phyloP scores from a whole-genome alignment of 2,797 vertebrate genomes.

The Adrianichthys oophorus region DNA sequence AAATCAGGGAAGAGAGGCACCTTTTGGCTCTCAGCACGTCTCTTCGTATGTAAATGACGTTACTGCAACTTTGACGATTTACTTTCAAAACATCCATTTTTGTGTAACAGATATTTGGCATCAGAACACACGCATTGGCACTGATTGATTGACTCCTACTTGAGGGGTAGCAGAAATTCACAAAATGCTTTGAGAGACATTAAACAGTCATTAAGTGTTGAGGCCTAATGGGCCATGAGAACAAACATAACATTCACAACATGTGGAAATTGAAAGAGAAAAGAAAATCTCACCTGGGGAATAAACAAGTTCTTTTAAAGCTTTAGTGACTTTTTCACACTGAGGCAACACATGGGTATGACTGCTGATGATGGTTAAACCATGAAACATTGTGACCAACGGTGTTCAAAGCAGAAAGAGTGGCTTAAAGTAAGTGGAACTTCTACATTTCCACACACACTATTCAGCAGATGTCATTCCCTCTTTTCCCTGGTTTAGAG shows the following conservation, averaged over 20 bases:
- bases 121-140: slow-evolving; percentile 86
- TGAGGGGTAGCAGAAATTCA: slow-evolving; percentile 70
- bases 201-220: slow-evolving; percentile 66
- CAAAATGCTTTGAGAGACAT: slow-evolving; percentile 71
- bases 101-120: no score
- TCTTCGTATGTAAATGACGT: no score
- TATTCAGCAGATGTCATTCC: no score
- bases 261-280: slow-evolving; percentile 41
- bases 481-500: no score
- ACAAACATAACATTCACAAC: slow-evolving; percentile 52
- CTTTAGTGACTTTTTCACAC: slow-evolving; percentile 60
- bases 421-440: no score
- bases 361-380: slow-evolving; percentile 61
- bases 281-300: slow-evolving; percentile 28
- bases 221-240: slow-evolving; percentile 48
- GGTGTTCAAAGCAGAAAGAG: slow-evolving; percentile 24
- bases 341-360: slow-evolving; percentile 50
- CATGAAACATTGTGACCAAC: slow-evolving; percentile 67
- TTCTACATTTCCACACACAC: no score
- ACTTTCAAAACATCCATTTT: no score
- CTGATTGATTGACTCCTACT: slow-evolving; percentile 83
- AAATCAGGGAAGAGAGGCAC: no score
- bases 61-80: no score
- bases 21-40: no score
- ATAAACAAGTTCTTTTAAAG: slow-evolving; percentile 59